Evolutionary conservation across 2,888 invertebrate genomes (phyloP).

Genomic region (Atherix ibis): DNA sequence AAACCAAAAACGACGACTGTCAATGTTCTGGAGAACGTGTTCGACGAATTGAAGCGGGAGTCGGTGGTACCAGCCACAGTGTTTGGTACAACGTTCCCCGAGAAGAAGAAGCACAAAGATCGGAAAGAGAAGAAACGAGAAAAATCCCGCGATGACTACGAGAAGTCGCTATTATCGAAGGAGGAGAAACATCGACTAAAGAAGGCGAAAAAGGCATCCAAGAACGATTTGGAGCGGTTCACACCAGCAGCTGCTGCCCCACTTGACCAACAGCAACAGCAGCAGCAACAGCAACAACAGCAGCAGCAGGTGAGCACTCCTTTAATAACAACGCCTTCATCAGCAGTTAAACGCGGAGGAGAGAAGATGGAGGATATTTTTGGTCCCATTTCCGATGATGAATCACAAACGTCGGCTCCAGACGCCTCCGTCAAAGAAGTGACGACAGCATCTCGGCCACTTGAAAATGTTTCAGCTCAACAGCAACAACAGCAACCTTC

Average conservation of each 20-base stretch:
- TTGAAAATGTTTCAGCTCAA: conserved; percentile 8
- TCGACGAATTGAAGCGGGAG: conserved; percentile 37
- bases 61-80: conserved; percentile 5
- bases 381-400: conserved; percentile 64
- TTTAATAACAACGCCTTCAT: background rate
- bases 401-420: conserved; percentile 23
- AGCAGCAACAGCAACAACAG: background rate
- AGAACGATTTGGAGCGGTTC: conserved; percentile 21
- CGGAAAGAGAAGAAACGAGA: conserved; percentile 31
- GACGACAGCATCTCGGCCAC: conserved; percentile 4
- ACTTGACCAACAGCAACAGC: background rate
- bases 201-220: conserved; percentile 41
- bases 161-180: conserved; percentile 22
- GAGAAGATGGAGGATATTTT: conserved; percentile 81
- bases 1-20: conserved; percentile 9
- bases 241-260: no score
- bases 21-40: conserved; percentile 28
- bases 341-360: conserved; percentile 62
- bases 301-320: background rate
- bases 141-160: conserved; percentile 17
- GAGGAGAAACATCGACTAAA: conserved; percentile 33
- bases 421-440: conserved; percentile 10
- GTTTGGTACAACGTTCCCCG: conserved; percentile 11
- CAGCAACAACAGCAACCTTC: background rate
- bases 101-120: conserved; percentile 30